Evolutionary conservation across 1,140 invertebrate species (phyloP).

Genomic region (Brevipalpus yothersi): DNA sequence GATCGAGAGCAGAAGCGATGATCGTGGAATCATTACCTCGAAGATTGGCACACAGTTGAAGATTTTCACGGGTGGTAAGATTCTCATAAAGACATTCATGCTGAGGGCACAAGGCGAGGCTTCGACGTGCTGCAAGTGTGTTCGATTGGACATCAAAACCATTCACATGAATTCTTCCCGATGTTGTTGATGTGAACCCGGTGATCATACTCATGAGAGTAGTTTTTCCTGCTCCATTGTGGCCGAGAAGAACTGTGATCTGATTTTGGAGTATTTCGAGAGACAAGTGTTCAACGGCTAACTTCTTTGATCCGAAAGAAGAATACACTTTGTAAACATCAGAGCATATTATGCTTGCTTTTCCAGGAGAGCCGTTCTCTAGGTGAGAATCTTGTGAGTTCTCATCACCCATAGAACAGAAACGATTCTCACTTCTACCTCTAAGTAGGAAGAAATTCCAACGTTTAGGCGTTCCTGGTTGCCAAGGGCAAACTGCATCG

Average conservation of each 20-base stretch:
- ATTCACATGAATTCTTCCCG: constrained; percentile 38
- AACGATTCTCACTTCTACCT: not conserved
- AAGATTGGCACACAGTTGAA: constrained; percentile 17
- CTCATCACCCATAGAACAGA: not conserved
- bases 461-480: constrained; percentile 22
- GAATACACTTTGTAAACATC: constrained; percentile 18
- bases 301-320: constrained; percentile 17
- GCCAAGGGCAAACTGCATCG: constrained; percentile 18
- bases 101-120: constrained; percentile 70
- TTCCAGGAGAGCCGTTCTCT: not conserved
- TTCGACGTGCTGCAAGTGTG: constrained; percentile 30
- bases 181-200: constrained; percentile 35
- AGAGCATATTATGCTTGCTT: constrained; percentile 2
- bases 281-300: constrained; percentile 37
- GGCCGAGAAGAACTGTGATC: constrained; percentile 33
- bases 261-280: constrained; percentile 51
- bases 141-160: constrained; percentile 33
- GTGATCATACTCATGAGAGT: constrained; percentile 58
- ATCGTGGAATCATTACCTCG: constrained; percentile 33
- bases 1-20: constrained; percentile 17
- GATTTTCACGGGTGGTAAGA: constrained; percentile 18
- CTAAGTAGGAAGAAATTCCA: constrained; percentile 22
- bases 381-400: not conserved
- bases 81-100: constrained; percentile 23
- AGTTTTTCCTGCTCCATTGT: constrained; percentile 45